Conservation (phyloP, 1,140 invertebrate genomes). For the Diuraphis noxia region DNA sequence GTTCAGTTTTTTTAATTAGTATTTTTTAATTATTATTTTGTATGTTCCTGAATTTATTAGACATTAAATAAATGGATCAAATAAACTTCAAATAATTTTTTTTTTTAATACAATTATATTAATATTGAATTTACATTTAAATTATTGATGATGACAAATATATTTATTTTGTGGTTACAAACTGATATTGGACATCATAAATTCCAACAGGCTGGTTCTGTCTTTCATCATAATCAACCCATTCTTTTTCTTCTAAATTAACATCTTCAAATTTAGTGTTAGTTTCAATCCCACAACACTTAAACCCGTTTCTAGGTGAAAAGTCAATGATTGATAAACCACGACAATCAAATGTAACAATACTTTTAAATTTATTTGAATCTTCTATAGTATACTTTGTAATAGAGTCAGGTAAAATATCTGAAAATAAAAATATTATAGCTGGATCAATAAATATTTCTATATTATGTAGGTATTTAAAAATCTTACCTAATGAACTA, state of each 20-base stretch:
- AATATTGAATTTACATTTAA: background rate
- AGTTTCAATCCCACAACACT: slow-evolving; percentile 34
- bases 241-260: slow-evolving; percentile 45
- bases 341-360: slow-evolving; percentile 37
- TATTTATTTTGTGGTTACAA: slow-evolving; percentile 18
- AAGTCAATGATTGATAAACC: slow-evolving; percentile 28
- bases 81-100: too few relatives aligned
- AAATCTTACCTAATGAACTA: slow-evolving; percentile 21
- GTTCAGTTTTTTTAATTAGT: slow-evolving; percentile 20
- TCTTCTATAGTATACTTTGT: slow-evolving; percentile 34
- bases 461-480: background rate
- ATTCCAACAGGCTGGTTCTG: slow-evolving; percentile 43
- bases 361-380: slow-evolving; percentile 42
- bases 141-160: background rate
- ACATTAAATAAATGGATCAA: slow-evolving; percentile 36
- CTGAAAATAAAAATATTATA: slow-evolving; percentile 6
- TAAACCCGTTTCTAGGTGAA: slow-evolving; percentile 47
- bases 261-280: slow-evolving; percentile 38
- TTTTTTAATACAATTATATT: background rate
- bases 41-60: slow-evolving; percentile 45
- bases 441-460: background rate
- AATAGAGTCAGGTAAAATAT: slow-evolving; percentile 30
- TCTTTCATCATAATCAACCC: slow-evolving; percentile 48
- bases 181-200: slow-evolving; percentile 41
- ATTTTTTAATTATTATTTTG: slow-evolving; percentile 14